Evolutionary conservation across 2,113 vertebrate genomes (phyloP).

Genomic region (Catharus bicknelli): DNA sequence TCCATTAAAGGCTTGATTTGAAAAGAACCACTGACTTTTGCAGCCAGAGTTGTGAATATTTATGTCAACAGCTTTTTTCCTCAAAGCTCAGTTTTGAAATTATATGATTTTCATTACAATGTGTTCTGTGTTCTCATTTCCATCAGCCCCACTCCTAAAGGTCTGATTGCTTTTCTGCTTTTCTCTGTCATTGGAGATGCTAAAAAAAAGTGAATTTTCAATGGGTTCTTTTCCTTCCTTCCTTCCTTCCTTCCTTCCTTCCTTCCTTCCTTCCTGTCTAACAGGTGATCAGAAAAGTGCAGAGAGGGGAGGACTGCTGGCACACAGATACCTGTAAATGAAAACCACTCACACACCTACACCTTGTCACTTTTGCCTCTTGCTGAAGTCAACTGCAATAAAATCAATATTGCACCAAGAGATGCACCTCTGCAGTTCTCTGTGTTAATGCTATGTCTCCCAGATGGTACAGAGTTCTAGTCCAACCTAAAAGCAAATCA

Average conservation of each 20-base stretch:
- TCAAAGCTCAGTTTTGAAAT: background rate
- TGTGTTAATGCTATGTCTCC: background rate
- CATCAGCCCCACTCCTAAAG: background rate
- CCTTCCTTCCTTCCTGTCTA: background rate
- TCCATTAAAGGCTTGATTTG: slow-evolving; percentile 1
- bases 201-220: background rate
- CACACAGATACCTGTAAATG: too few species aligned
- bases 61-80: slow-evolving; percentile 15
- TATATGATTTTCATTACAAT: slow-evolving; percentile 2
- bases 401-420: background rate
- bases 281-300: background rate
- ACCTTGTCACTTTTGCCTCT: background rate
- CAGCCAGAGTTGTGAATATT: background rate
- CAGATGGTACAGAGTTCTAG: background rate
- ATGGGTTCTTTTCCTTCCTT: background rate
- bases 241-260: background rate
- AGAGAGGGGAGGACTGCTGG: background rate
- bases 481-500: background rate
- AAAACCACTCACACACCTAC: background rate
- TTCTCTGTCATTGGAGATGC: background rate
- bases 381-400: background rate
- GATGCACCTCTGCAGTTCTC: background rate
- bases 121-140: background rate
- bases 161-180: background rate
- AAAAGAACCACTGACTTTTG: background rate